Evolutionary conservation across 2,888 invertebrate genomes (phyloP).

Genomic region (Pachymerium ferrugineum): DNA sequence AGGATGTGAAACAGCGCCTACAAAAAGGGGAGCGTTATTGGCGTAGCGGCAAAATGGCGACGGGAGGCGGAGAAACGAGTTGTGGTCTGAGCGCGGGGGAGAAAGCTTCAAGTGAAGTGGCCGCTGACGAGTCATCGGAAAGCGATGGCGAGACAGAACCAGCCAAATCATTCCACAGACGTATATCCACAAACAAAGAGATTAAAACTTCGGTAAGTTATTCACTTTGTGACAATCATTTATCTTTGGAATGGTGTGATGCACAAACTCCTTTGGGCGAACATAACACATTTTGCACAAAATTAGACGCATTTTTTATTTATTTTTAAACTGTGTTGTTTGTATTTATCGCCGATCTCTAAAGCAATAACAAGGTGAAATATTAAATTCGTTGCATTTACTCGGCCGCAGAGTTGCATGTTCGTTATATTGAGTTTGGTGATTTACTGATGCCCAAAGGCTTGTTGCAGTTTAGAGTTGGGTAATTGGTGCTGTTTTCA

Average conservation of each 20-base stretch:
- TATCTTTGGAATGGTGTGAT: not conserved
- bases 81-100: not conserved
- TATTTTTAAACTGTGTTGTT: not conserved
- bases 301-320: not conserved
- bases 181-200: constrained; percentile 75
- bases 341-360: no score
- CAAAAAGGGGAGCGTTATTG: not conserved
- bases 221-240: not conserved
- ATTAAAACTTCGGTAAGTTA: constrained; percentile 69
- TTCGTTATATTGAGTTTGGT: no score
- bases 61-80: constrained; percentile 23
- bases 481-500: no score
- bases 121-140: constrained; percentile 62
- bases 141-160: constrained; percentile 79
- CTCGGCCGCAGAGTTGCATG: no score
- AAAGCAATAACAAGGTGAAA: no score
- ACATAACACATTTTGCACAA: not conserved
- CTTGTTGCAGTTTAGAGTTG: no score
- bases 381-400: no score
- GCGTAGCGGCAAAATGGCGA: constrained; percentile 25
- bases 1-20: not conserved
- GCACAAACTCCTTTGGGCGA: not conserved
- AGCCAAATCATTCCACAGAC: constrained; percentile 66
- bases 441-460: no score
- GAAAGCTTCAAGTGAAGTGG: constrained; percentile 17